These are phyloP conservation scores for Babyrousa celebensis DNA, from an alignment of 2,797 vertebrate genomes.

Conservation along the genomic window DNA sequence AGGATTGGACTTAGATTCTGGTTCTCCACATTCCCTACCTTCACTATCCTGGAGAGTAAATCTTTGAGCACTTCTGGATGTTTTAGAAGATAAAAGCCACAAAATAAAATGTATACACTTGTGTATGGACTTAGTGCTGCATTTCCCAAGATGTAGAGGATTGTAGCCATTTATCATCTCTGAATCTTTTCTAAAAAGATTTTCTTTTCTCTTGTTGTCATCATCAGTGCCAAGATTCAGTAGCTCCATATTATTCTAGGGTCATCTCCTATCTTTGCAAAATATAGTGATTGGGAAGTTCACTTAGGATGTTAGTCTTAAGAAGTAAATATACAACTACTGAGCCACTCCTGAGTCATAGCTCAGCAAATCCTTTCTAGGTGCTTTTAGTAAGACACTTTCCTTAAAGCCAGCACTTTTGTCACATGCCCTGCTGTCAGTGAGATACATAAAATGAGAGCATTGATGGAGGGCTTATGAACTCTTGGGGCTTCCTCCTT, in stretches of 20 bases:
- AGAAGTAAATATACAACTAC: not conserved
- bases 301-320: not conserved
- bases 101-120: slow-evolving; percentile 1
- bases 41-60: not conserved
- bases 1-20: slow-evolving; percentile 26
- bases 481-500: not conserved
- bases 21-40: not conserved
- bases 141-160: not conserved
- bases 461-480: not conserved
- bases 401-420: not conserved
- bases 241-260: not conserved
- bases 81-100: slow-evolving; percentile 50
- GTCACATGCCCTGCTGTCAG: not conserved
- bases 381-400: not conserved
- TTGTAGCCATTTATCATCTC: not conserved
- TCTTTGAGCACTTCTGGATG: not conserved
- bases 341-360: not conserved
- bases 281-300: not conserved
- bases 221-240: not conserved
- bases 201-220: not conserved
- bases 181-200: not conserved
- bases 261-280: not conserved
- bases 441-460: not conserved
- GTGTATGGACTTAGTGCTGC: not conserved
- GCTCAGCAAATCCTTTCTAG: not conserved